Conservation (phyloP, 2,888 invertebrate species). For the Euzophera pinguis region DNA sequence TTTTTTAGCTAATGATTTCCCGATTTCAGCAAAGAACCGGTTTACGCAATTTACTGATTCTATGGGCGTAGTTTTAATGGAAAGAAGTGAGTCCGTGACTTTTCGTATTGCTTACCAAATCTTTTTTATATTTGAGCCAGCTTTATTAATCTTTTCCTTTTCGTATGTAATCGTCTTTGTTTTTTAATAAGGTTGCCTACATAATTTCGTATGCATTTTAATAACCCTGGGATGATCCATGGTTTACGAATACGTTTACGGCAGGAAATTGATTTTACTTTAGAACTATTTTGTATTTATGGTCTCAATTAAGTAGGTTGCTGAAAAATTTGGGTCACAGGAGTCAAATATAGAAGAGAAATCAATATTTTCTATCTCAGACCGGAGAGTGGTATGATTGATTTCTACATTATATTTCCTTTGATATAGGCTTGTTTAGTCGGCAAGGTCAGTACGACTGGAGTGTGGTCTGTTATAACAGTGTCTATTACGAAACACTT, state of each 20-base stretch:
- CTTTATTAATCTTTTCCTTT: slow-evolving; percentile 20
- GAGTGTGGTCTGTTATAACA: slow-evolving; percentile 16
- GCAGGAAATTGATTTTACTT: background rate
- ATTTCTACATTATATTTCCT: background rate
- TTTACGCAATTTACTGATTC: slow-evolving; percentile 12
- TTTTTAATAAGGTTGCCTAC: slow-evolving; percentile 15
- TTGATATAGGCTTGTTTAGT: background rate
- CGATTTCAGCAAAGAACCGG: slow-evolving; percentile 6
- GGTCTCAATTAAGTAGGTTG: background rate
- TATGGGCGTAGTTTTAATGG: slow-evolving; percentile 10
- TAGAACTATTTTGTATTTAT: slow-evolving; percentile 3
- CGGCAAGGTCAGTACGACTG: slow-evolving; percentile 4
- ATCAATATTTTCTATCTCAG: background rate
- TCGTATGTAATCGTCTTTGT: slow-evolving; percentile 17
- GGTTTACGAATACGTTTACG: slow-evolving; percentile 10
- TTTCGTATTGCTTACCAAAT: slow-evolving; percentile 18
- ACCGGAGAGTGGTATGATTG: background rate
- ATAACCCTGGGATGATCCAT: slow-evolving; percentile 16
- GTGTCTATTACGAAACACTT: slow-evolving; percentile 8
- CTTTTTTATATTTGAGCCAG: slow-evolving; percentile 18
- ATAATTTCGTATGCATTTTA: slow-evolving; percentile 15
- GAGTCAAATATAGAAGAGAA: background rate
- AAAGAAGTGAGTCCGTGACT: slow-evolving; percentile 13
- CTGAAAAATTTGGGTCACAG: background rate
- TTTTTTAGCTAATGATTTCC: background rate